Conservation (phyloP, 2,797 vertebrate genomes). For the Mormyrus proboscirostris region DNA sequence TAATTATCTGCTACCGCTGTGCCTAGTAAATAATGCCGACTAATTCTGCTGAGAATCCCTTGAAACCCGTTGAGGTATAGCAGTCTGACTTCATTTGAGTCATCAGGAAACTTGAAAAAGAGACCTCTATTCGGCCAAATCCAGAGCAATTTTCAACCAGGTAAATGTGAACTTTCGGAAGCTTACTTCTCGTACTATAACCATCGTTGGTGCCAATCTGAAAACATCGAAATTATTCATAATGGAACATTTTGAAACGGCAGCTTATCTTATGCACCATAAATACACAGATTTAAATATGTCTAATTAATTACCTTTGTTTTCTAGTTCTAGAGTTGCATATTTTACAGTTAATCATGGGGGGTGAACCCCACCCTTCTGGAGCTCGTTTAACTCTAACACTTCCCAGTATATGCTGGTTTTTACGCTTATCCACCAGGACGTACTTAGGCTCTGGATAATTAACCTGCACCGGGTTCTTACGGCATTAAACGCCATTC, state of each 20-base stretch:
- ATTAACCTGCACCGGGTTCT: not conserved
- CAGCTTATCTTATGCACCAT: not conserved
- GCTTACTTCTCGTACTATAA: not conserved
- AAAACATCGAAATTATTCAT: not conserved
- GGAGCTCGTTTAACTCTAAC: not conserved
- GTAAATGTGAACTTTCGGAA: not conserved
- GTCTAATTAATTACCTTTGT: not conserved
- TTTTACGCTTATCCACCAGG: not conserved
- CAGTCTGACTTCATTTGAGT: not conserved
- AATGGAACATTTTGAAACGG: not conserved
- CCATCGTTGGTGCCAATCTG: not conserved
- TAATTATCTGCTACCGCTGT: not conserved
- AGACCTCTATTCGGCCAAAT: not conserved
- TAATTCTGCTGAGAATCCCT: not conserved
- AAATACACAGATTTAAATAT: not conserved
- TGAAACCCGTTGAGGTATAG: not conserved
- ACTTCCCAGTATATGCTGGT: not conserved
- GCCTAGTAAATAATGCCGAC: not conserved
- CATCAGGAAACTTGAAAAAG: not conserved
- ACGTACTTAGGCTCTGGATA: not conserved
- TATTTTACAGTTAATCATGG: conserved; percentile 5
- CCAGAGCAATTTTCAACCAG: not conserved
- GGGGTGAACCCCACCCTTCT: not conserved
- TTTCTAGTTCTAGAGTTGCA: not conserved
- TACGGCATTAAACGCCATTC: not conserved